Percentiles rank a stretch among this genome's conserved stretches.
phyloP scores from a whole-genome alignment of 1,140 invertebrate genomes.

The Drosophila punjabiensis region DNA sequence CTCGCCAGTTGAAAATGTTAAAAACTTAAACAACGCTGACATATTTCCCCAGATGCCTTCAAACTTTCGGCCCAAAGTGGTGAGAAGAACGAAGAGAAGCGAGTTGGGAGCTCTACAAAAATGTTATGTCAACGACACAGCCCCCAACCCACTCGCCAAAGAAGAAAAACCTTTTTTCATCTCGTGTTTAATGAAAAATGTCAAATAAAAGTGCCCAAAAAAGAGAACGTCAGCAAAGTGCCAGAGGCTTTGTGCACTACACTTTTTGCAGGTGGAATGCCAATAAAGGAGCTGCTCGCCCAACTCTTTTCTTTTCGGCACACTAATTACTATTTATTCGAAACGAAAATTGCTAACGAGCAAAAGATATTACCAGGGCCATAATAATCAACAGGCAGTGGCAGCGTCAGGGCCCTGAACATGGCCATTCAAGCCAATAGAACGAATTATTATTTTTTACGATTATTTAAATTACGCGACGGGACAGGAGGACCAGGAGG shows the following conservation, averaged over 20 bases:
- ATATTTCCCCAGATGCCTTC: slow-evolving; percentile 82
- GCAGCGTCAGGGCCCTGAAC: slow-evolving; percentile 20
- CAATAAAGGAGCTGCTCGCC: slow-evolving; percentile 16
- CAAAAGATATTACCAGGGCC: slow-evolving; percentile 77
- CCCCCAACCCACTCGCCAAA: background rate
- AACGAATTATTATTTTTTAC: slow-evolving; percentile 83
- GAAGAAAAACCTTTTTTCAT: slow-evolving; percentile 71
- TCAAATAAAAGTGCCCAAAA: slow-evolving; percentile 83
- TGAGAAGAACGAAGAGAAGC: background rate
- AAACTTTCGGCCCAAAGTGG: slow-evolving; percentile 73
- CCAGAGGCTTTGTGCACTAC: slow-evolving; percentile 73
- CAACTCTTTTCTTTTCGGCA: slow-evolving; percentile 73
- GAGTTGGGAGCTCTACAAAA: slow-evolving; percentile 58
- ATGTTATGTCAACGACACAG: slow-evolving; percentile 72
- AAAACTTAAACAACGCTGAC: slow-evolving; percentile 82
- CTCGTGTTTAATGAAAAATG: slow-evolving; percentile 83
- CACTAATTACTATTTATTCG: slow-evolving; percentile 84
- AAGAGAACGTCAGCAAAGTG: slow-evolving; percentile 74
- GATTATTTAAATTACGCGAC: slow-evolving; percentile 84
- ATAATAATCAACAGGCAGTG: slow-evolving; percentile 68
- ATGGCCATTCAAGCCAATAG: slow-evolving; percentile 49
- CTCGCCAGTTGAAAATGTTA: slow-evolving; percentile 69
- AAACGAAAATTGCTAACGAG: slow-evolving; percentile 83
- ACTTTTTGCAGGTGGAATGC: slow-evolving; percentile 58
- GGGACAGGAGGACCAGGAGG: slow-evolving; percentile 24